Conservation (phyloP, 2,113 vertebrate species). For the Pluvianellus socialis region DNA sequence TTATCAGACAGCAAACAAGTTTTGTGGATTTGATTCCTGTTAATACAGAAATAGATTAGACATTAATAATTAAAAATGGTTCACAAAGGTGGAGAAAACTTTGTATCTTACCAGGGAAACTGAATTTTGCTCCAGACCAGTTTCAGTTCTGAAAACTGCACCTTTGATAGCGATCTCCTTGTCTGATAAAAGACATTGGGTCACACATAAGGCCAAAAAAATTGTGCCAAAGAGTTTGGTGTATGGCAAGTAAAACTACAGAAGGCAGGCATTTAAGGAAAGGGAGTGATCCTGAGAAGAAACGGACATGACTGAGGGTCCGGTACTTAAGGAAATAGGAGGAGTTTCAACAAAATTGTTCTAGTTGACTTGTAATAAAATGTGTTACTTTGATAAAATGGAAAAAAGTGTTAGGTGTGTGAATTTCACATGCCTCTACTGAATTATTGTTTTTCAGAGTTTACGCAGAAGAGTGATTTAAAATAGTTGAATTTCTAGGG, state of each 20-base stretch:
- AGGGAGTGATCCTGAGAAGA: not conserved
- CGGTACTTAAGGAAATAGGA: not conserved
- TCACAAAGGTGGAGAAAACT: not conserved
- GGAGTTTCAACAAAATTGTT: not conserved
- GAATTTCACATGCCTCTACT: not conserved
- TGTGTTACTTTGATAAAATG: not conserved
- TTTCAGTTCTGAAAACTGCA: not conserved
- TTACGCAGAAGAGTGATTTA: slow-evolving; percentile 56
- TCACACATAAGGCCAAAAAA: not conserved
- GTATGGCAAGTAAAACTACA: not conserved
- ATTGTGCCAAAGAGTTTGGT: not conserved
- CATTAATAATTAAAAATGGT: not conserved
- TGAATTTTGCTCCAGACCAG: not conserved
- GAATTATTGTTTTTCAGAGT: slow-evolving; percentile 59
- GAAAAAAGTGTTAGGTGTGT: not conserved
- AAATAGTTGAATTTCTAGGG: slow-evolving; percentile 70
- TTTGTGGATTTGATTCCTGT: not conserved
- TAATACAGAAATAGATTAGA: not conserved
- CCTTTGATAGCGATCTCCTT: not conserved
- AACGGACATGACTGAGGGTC: not conserved
- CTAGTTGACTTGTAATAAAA: not conserved
- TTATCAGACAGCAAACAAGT: not conserved
- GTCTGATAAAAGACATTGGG: not conserved
- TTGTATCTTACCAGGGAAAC: not conserved
- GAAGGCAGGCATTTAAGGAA: not conserved